Evolutionary conservation across 2,797 vertebrate species (phyloP).

Genomic region (Amphiprion clarkii): DNA sequence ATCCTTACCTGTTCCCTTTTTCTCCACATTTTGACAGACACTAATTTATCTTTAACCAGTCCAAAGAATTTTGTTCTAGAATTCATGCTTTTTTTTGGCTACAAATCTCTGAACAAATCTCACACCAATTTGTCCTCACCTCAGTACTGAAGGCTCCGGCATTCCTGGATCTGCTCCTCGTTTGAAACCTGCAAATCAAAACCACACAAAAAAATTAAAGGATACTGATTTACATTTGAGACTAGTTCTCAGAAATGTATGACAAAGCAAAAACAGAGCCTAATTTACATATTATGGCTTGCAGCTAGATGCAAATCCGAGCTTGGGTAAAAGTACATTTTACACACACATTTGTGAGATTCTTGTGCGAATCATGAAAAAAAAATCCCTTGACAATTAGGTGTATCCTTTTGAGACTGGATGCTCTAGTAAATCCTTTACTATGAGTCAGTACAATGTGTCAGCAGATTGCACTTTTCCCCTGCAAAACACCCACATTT

Average conservation of each 20-base stretch:
- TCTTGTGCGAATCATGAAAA: background rate
- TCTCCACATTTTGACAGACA: too few relatives aligned
- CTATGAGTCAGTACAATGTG: background rate
- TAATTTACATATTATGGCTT: background rate
- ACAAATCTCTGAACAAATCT: background rate
- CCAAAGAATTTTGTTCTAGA: background rate
- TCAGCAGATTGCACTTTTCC: background rate
- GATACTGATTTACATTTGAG: background rate
- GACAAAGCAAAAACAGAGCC: slow-evolving; percentile 1
- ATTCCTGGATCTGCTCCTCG: slow-evolving; percentile 95
- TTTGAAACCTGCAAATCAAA: slow-evolving; percentile 88
- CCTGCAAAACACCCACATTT: background rate
- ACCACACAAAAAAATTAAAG: background rate
- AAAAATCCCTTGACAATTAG: background rate
- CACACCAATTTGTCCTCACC: slow-evolving; percentile 44
- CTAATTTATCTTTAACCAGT: too few relatives aligned
- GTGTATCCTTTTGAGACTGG: background rate
- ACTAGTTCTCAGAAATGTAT: background rate
- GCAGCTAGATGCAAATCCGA: too few relatives aligned
- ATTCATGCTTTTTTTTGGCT: background rate
- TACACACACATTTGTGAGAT: background rate
- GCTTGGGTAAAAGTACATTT: background rate
- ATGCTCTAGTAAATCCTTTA: background rate
- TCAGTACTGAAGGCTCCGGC: slow-evolving; percentile 91
- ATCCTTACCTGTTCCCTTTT: too few relatives aligned